These are phyloP conservation scores for Spodoptera frugiperda DNA, from an alignment of 1,140 invertebrate genomes.

Conservation along the genomic window DNA sequence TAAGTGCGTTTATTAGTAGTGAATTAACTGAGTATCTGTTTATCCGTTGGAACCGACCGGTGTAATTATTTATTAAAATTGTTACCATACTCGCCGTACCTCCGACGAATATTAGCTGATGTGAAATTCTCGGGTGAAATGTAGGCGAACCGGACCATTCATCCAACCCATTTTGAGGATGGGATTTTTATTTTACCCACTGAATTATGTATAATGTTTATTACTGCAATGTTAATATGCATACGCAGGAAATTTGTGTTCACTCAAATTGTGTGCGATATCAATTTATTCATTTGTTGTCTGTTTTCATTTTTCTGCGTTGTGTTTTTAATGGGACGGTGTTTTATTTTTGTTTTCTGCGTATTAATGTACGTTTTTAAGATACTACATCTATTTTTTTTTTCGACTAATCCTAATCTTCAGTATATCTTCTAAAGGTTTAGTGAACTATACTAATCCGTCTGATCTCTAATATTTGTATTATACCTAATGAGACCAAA, in stretches of 20 bases:
- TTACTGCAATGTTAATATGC: constrained; percentile 21
- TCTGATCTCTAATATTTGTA: no score
- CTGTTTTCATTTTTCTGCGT: background rate
- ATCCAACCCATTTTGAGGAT: constrained; percentile 30
- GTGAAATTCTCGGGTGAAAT: constrained; percentile 65
- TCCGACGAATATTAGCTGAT: constrained; percentile 70
- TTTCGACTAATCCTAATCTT: no score
- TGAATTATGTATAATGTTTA: constrained; percentile 44
- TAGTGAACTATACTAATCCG: no score
- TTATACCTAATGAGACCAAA: no score
- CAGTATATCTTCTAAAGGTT: no score
- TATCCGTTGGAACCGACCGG: constrained; percentile 63
- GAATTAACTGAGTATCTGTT: constrained; percentile 68
- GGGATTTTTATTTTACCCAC: constrained; percentile 42
- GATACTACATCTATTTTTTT: no score
- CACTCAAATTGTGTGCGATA: background rate
- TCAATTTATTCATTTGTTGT: constrained; percentile 9
- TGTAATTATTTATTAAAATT: constrained; percentile 82
- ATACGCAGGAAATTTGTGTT: constrained; percentile 7
- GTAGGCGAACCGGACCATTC: constrained; percentile 56
- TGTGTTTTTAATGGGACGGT: background rate
- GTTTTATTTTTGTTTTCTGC: background rate
- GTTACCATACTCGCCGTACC: constrained; percentile 65
- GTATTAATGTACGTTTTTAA: background rate
- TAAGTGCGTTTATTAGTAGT: constrained; percentile 49